These are phyloP conservation scores for Drosophila kikkawai DNA, from an alignment of 1,140 invertebrate species.

Conservation along the genomic window DNA sequence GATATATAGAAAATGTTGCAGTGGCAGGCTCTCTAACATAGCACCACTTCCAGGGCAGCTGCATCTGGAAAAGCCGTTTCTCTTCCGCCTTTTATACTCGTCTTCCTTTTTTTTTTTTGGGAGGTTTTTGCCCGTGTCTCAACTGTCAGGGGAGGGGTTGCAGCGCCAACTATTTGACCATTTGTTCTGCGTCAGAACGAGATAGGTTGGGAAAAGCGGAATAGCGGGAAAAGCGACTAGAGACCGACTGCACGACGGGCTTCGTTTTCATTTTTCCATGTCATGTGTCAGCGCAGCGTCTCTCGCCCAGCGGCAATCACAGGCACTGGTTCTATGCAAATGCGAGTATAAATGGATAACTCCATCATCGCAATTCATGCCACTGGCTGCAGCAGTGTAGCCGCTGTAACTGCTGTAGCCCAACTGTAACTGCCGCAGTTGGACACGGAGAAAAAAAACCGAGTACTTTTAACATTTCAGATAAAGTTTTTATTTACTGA, in stretches of 20 bases:
- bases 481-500: neutral
- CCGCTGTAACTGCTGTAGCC: constrained; percentile 31
- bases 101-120: constrained; percentile 8
- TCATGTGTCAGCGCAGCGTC: constrained; percentile 80
- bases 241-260: constrained; percentile 47
- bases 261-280: constrained; percentile 83
- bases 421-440: constrained; percentile 43
- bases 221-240: constrained; percentile 29
- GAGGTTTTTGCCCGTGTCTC: constrained; percentile 45
- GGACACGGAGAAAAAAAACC: neutral
- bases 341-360: constrained; percentile 82
- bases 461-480: neutral
- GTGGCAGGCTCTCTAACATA: constrained; percentile 43
- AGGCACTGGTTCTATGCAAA: constrained; percentile 76
- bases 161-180: constrained; percentile 53
- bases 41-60: constrained; percentile 31
- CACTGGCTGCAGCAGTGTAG: constrained; percentile 27
- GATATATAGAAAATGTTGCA: constrained; percentile 70
- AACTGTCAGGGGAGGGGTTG: constrained; percentile 35
- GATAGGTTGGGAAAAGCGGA: constrained; percentile 9
- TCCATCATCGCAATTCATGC: constrained; percentile 82
- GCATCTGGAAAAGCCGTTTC: constrained; percentile 52
- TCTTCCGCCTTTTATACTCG: constrained; percentile 15
- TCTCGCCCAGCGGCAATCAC: constrained; percentile 75
- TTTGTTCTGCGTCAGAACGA: constrained; percentile 54